A percentile compares a stretch with the other conserved stretches of the same genome.
Evolutionary conservation across 2,888 invertebrate genomes (phyloP).

Genomic region (Melieria omissa): DNA sequence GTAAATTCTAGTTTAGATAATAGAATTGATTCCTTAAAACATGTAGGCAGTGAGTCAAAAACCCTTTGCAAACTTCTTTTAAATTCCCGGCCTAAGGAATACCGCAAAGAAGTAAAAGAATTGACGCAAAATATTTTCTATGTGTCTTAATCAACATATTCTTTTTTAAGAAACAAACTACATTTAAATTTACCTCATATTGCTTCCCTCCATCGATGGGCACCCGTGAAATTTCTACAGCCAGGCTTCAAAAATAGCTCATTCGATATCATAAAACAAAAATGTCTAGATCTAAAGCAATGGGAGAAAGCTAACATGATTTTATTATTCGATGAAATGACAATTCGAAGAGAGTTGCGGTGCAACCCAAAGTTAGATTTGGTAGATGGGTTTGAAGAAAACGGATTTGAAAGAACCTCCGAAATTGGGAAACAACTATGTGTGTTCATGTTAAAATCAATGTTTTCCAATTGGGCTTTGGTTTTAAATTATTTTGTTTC

Average conservation of each 20-base stretch:
- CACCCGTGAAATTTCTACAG: background rate
- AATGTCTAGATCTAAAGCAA: constrained; percentile 6
- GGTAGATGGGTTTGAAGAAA: constrained; percentile 34
- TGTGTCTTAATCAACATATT: too few species aligned
- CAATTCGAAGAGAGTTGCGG: constrained; percentile 27
- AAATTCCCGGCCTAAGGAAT: too few species aligned
- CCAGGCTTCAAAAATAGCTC: background rate
- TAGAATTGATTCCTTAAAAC: background rate
- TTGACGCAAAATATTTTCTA: too few species aligned
- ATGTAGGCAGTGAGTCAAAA: constrained; percentile 21
- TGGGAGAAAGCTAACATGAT: too few species aligned
- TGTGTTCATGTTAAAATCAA: constrained; percentile 33
- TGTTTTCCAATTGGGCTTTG: constrained; percentile 36
- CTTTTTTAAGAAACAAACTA: constrained; percentile 29
- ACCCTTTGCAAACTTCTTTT: constrained; percentile 19
- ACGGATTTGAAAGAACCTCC: constrained; percentile 17
- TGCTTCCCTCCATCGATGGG: constrained; percentile 29
- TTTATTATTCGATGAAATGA: constrained; percentile 23
- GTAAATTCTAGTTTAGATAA: background rate
- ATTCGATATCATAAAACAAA: constrained; percentile 26
- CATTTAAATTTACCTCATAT: constrained; percentile 21
- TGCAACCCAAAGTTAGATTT: constrained; percentile 18
- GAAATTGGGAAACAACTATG: constrained; percentile 28
- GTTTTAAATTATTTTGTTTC: constrained; percentile 35
- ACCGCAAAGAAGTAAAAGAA: too few species aligned